These are phyloP conservation scores for Xyrichtys novacula DNA, from an alignment of 2,797 vertebrate genomes.

Conservation along the genomic window DNA sequence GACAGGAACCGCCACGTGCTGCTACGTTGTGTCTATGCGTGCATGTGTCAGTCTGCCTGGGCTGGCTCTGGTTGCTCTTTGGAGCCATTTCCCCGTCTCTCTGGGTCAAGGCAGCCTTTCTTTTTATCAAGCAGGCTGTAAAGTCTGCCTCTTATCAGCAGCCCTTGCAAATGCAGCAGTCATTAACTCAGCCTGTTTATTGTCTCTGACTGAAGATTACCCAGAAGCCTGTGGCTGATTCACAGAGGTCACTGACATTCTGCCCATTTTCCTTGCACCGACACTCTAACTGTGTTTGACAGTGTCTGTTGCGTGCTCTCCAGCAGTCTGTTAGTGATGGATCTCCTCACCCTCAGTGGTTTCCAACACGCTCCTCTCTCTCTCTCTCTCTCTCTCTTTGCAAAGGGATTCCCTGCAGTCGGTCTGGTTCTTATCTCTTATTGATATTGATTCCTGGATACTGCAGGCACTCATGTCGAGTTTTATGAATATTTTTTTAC, in stretches of 20 bases:
- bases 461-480: background rate
- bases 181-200: constrained; percentile 79
- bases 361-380: constrained; percentile 18
- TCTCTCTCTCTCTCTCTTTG: too few relatives aligned
- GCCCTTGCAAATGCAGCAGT: constrained; percentile 62
- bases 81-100: constrained; percentile 56
- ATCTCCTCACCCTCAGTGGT: constrained; percentile 28
- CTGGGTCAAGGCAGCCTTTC: constrained; percentile 67
- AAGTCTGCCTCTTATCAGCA: constrained; percentile 78
- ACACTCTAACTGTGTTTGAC: constrained; percentile 18
- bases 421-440: constrained; percentile 15
- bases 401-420: constrained; percentile 29
- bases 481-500: background rate
- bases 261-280: constrained; percentile 51
- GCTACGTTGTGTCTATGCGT: constrained; percentile 43
- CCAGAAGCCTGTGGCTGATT: constrained; percentile 63
- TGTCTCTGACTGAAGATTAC: constrained; percentile 76
- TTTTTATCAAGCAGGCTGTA: constrained; percentile 71
- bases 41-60: constrained; percentile 49
- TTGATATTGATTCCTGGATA: background rate
- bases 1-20: constrained; percentile 74
- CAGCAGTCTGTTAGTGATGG: constrained; percentile 48
- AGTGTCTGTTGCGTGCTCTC: constrained; percentile 25
- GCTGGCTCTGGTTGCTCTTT: constrained; percentile 65
- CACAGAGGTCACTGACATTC: constrained; percentile 65